A percentile compares a stretch with the other conserved stretches of the same genome.
Conservation (phyloP, 53 echinoderm and acorn worm species). For the Henricia sp. region DNA sequence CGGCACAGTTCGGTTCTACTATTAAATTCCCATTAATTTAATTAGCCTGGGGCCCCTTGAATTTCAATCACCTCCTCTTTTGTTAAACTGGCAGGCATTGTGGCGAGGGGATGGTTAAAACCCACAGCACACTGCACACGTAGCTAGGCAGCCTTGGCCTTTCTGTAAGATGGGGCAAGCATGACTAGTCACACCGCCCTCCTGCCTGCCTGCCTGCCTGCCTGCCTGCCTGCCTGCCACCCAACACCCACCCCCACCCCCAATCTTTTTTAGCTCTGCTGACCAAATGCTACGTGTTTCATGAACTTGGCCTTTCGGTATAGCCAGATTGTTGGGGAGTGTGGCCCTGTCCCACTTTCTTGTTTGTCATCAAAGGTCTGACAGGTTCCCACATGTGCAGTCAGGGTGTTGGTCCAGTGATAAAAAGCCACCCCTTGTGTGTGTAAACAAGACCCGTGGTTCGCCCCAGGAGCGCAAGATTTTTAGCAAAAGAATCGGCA, state of each 20-base stretch:
- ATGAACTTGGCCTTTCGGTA: background rate
- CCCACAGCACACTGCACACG: too few relatives aligned
- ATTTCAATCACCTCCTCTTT: conserved; percentile 62
- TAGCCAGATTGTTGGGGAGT: conserved; percentile 39
- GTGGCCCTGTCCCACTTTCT: too few relatives aligned
- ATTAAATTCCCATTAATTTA: conserved; percentile 74
- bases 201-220: background rate
- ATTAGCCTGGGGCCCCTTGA: conserved; percentile 56
- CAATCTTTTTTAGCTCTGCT: too few relatives aligned
- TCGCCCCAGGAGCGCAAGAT: conserved; percentile 6
- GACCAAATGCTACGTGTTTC: conserved; percentile 34
- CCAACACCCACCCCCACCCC: too few relatives aligned
- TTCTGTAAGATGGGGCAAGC: too few relatives aligned
- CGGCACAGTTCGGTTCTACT: conserved; percentile 45
- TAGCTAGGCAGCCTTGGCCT: too few relatives aligned
- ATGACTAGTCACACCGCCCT: too few relatives aligned
- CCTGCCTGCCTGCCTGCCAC: background rate
- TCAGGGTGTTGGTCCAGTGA: too few relatives aligned
- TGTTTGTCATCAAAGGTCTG: conserved; percentile 19
- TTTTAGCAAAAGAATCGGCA: too few relatives aligned
- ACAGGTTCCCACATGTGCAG: conserved; percentile 22
- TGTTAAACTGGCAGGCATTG: conserved; percentile 62
- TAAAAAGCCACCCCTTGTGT: too few relatives aligned
- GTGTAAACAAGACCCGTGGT: conserved; percentile 26
- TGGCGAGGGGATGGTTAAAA: conserved; percentile 26